Conservation (phyloP, 2,888 invertebrate species). For the Amphipyra berbera region DNA sequence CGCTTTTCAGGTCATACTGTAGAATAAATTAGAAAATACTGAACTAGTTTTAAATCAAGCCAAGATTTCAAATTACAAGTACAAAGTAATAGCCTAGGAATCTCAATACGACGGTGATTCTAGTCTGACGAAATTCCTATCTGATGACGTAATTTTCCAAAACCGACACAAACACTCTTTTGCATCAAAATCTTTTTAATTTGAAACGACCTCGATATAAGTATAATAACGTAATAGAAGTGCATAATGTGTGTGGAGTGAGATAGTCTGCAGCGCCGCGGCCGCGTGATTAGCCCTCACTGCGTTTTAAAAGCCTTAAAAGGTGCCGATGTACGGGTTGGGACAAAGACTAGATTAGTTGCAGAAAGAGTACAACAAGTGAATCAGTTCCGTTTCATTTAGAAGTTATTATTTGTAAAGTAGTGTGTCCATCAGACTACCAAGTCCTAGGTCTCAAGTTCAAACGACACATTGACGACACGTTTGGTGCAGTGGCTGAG, state of each 20-base stretch:
- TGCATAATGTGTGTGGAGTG: constrained; percentile 40
- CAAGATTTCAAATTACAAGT: too few species aligned
- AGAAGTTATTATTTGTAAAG: background rate
- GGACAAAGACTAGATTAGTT: constrained; percentile 41
- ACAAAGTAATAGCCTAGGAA: background rate
- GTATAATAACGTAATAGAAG: constrained; percentile 11
- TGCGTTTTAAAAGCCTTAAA: constrained; percentile 81
- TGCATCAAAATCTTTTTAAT: background rate
- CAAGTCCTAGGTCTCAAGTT: too few species aligned
- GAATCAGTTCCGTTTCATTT: background rate
- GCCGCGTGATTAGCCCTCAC: constrained; percentile 76
- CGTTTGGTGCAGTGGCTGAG: too few species aligned
- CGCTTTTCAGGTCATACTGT: too few species aligned
- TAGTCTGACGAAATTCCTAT: too few species aligned
- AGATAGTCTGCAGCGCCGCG: constrained; percentile 70
- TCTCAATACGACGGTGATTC: too few species aligned
- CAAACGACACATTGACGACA: too few species aligned
- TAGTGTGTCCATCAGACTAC: too few species aligned
- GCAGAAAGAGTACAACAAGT: constrained; percentile 7
- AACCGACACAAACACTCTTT: too few species aligned
- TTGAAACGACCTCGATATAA: background rate
- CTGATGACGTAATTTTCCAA: too few species aligned
- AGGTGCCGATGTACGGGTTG: constrained; percentile 62
- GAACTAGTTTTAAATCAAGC: too few species aligned
- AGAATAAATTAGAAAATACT: too few species aligned